A percentile compares a stretch with the other conserved stretches of the same genome.
Evolutionary conservation across 2,113 vertebrate genomes (phyloP).

Genomic region (Cyprinus carpio): DNA sequence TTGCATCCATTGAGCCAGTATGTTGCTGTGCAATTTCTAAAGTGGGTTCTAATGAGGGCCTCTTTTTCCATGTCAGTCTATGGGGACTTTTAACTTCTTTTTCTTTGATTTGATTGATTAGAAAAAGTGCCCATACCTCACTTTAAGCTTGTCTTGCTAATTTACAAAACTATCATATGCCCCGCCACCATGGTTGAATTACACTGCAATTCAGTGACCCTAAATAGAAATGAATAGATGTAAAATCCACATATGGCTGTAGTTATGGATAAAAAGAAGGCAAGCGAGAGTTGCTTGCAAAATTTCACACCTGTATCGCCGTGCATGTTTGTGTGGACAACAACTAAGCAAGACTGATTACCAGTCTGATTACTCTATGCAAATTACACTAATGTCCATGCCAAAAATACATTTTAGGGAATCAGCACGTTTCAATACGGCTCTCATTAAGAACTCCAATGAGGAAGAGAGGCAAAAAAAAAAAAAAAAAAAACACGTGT

Average conservation of each 20-base stretch:
- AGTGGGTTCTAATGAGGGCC: neutral
- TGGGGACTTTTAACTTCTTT: neutral
- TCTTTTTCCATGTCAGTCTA: neutral
- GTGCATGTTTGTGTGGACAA: constrained; percentile 9
- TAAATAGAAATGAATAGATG: neutral
- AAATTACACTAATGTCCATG: constrained; percentile 41
- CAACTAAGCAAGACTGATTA: constrained; percentile 45
- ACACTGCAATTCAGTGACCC: neutral
- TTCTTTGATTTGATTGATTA: neutral
- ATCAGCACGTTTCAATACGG: constrained; percentile 47
- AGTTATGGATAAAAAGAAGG: constrained; percentile 25
- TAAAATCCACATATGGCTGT: neutral
- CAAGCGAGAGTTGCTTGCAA: constrained; percentile 5
- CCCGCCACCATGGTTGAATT: too few species aligned
- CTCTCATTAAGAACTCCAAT: constrained; percentile 33
- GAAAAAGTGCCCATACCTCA: neutral
- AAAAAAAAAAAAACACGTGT: neutral
- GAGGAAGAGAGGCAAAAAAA: constrained; percentile 8
- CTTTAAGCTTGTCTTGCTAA: neutral
- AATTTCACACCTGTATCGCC: constrained; percentile 39
- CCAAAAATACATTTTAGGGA: constrained; percentile 48
- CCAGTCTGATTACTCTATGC: constrained; percentile 47
- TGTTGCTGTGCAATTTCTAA: neutral
- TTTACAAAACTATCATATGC: neutral
- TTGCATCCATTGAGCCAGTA: neutral